Base-by-base conservation (phyloP, 1,140 invertebrate species). In the Mizuhopecten yessoensis region DNA sequence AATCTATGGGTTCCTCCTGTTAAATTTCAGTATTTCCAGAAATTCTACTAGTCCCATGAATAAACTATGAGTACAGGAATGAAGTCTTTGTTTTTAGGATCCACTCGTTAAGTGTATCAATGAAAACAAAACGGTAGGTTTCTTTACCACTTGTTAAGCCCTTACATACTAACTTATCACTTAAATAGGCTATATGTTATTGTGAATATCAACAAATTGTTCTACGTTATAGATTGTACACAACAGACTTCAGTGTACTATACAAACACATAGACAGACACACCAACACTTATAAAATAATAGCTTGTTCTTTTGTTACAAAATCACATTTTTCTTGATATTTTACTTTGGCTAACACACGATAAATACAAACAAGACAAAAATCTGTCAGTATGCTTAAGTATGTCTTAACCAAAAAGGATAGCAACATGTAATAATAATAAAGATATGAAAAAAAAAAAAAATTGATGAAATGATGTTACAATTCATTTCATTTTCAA, bases 121-220 rank as follows among this genome's bases (percentile, higher is more conserved):
- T 1, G n/a, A 75, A n/a, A 75, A 75, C 23, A 75, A 75, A 75
- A 2, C 57, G n/a, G 57, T 75, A 75, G 57, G 57, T 29, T 75
- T n/a, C 57, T 75, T 29, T 75, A 7, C 13, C n/a, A 75, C 17
- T 45, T 17, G 17, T 45, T 29, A 17, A n/a, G 23, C n/a, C 23
- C n/a, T 75, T n/a, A 75, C 57, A 75, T 29, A 29, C 23, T 7
- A 29, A 75, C 7, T 20, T 11, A 9, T 57, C n/a, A 75, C n/a
- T 75, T 75, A 75, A 75, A 75, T 75, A 75, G 57, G 57, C 29
- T 75, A 75, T 75, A n/a, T n/a, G n/a, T n/a, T n/a, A n/a, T n/a
- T 49, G 42, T 75, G n/a, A 75, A 75, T 75, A 29, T 75, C 57
- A 75, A 75, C 57, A 75, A 17, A 75, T n/a, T 75, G 3, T 7